A percentile compares a stretch with the other conserved stretches of the same genome.
Conservation (phyloP, 2,797 vertebrate species). For the Sebastes hubbsi region DNA sequence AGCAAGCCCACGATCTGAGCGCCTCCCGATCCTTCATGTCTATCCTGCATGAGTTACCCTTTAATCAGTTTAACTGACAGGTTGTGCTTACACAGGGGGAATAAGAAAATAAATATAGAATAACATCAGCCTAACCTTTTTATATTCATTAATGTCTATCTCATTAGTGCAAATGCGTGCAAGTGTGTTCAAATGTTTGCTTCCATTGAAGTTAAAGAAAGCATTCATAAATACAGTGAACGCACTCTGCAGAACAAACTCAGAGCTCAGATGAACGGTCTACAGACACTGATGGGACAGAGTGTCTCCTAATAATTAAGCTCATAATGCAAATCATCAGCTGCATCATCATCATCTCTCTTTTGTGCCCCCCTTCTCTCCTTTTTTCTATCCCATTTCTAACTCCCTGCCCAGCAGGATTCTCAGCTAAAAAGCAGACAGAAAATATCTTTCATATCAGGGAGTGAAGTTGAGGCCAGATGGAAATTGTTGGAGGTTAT, state of each 20-base stretch:
- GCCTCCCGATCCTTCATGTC: too few species aligned
- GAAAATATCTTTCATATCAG: neutral
- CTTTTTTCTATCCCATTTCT: neutral
- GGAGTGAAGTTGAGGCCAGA: slow-evolving; percentile 14
- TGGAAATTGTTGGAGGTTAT: slow-evolving; percentile 22
- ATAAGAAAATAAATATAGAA: neutral
- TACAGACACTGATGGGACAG: neutral
- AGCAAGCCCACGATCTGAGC: too few species aligned
- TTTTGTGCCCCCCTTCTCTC: neutral
- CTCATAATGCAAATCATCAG: neutral
- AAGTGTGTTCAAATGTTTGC: too few species aligned
- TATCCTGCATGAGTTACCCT: too few species aligned
- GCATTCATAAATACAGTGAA: neutral
- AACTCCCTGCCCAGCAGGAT: neutral
- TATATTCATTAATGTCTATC: neutral
- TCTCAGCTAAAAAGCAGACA: neutral
- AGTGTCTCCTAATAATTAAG: slow-evolving; percentile 4
- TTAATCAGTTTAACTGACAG: too few species aligned
- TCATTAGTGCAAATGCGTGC: too few species aligned
- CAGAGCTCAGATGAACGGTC: neutral
- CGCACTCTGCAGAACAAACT: neutral
- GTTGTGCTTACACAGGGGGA: neutral
- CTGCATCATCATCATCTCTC: neutral
- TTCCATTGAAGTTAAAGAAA: neutral
- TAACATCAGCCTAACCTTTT: neutral